Conservation (phyloP, 2,113 vertebrate species). For the Pristiophorus japonicus region DNA sequence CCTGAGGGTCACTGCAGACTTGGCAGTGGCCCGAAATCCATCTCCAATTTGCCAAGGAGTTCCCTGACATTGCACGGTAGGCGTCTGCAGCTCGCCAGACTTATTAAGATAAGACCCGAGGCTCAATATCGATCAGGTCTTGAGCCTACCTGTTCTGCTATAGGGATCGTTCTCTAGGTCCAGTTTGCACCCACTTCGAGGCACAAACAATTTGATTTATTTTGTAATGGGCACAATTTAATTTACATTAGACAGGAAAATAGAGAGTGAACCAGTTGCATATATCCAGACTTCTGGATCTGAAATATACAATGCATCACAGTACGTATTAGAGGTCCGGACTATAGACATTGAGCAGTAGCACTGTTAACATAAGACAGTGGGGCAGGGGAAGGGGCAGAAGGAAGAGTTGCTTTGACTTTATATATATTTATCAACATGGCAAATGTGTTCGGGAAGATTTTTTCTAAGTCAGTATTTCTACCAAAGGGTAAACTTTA, state of each 20-base stretch:
- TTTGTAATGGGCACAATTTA: background rate
- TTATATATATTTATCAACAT: background rate
- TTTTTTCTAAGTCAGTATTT: background rate
- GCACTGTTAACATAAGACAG: background rate
- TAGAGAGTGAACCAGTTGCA: background rate
- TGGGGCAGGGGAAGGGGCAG: background rate
- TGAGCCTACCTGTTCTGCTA: background rate
- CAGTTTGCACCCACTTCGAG: background rate
- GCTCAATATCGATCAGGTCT: background rate
- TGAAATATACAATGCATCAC: background rate
- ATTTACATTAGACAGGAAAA: background rate
- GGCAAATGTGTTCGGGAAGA: background rate
- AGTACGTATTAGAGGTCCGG: background rate
- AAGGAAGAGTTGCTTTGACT: background rate
- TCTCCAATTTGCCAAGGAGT: background rate
- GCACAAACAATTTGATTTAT: background rate
- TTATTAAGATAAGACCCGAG: background rate
- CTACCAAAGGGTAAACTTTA: background rate
- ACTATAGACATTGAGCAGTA: background rate
- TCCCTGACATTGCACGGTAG: background rate
- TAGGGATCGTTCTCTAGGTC: background rate
- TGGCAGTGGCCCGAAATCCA: background rate
- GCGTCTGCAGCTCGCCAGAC: background rate
- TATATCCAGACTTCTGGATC: background rate
- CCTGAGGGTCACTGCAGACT: no score